Evolutionary conservation across 2,113 vertebrate genomes (phyloP), one percentile per base, ranked within the genome.

Genomic region (Sclerurus mexicanus): DNA sequence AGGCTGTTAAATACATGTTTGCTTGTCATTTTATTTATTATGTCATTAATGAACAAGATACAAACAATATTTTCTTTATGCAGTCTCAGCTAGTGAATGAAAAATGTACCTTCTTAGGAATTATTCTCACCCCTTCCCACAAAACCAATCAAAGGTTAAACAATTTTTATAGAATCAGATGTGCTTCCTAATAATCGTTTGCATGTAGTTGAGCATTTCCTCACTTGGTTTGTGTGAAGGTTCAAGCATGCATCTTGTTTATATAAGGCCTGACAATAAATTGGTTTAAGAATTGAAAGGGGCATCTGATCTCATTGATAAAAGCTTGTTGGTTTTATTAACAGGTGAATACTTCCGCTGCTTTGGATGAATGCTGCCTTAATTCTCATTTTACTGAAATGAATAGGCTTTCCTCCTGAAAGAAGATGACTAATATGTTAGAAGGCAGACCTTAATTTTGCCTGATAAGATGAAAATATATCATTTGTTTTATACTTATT

Each of bases 261-360:
- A 33, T 84, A 30, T 31, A 42, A 44, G 14, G 23, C 47, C 52
- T 74, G 74, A 19, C n/a, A n/a, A 74, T 59, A 86, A 84, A 90
- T 31, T 86, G 24, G 5, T 81, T 90, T 86, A 75, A 71, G 52
- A 47, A 77, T 81, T 64, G 63, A 77, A 62, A 67, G 47, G 56
- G 74, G 14, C 76, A 67, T 88, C 27, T 77, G 59, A 93, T 92
- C 39, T 93, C 39, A 21, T 15, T 90, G 88, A 56, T 95, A 81
- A 84, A 92, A 84, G 42, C 39, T 69, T 69, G 58, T 50, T 86
- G 67, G 72, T 88, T 97, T 95, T 92, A 88, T 90, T 88, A 95
- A 59, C 39, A 86, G 86, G 35, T 63, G 72, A 90, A 59, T 84
- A 37, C 21, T 84, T 93, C 64, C n/a, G 4, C 55, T 93, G 23